Evolutionary conservation across 2,113 vertebrate genomes (phyloP).

Genomic region (Sminthopsis crassicaudata): DNA sequence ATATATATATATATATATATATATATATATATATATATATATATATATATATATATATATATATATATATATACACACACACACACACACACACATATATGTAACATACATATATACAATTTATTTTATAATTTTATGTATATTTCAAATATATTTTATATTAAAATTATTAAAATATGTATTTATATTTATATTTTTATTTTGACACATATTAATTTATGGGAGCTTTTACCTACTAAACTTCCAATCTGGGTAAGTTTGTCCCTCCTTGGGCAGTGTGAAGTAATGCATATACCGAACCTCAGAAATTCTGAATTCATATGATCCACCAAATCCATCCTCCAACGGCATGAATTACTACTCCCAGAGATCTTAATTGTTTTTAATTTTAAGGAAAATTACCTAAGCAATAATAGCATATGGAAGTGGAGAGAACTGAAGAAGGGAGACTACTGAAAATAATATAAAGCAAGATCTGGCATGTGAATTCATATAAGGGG

Average conservation of each 20-base stretch:
- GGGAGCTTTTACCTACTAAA: not conserved
- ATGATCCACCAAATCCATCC: not conserved
- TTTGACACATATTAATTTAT: not conserved
- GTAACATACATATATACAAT: too few relatives aligned
- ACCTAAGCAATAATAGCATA: not conserved
- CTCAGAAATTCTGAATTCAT: not conserved
- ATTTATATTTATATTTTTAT: too few relatives aligned
- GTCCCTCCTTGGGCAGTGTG: not conserved
- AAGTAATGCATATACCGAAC: not conserved
- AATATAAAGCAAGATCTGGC: not conserved
- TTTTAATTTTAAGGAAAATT: not conserved
- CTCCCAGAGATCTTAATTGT: not conserved
- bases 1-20: too few relatives aligned
- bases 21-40: too few relatives aligned
- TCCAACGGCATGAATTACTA: not conserved
- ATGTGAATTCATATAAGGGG: not conserved
- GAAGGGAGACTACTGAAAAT: too few relatives aligned
- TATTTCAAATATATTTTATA: too few relatives aligned
- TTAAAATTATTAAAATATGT: too few relatives aligned
- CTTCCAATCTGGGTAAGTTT: not conserved
- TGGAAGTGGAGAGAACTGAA: not conserved
- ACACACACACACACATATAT: too few relatives aligned
- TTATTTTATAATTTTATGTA: too few relatives aligned
- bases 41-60: too few relatives aligned
- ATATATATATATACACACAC: too few relatives aligned